Base-by-base conservation (phyloP, 2,113 vertebrate genomes). In the Siniperca knerii region DNA sequence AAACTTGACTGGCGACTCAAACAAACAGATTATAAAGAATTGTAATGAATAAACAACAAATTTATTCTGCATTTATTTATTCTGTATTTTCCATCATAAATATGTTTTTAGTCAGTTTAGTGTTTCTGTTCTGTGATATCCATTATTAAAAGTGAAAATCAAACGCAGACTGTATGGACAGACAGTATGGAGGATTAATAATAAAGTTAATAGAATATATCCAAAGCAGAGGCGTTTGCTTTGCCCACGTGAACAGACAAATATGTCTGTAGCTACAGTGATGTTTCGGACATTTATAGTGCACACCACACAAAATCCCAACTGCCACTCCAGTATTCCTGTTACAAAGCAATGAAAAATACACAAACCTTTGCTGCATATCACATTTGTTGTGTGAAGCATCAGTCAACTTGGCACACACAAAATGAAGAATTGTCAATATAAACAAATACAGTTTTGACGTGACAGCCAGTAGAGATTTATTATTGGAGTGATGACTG, bases 381-480 rank as follows among this genome's bases (percentile, higher is more conserved):
- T 72, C 77, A 76, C 33, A 69, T 77, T 46, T 79, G n/a, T 15
- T 46, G 25, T 65, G 33, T 58, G 66, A 74, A 23, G 60, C 69
- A 42, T 86, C 73, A 84, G 60, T 76, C 77, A 75, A 12, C 37
- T 4, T 60, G 42, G 12, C 77, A 64, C n/a, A 64, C 25, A 77
- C 33, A 44, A 23, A 46, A 70, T 37, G 16, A 55, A 58, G 55
- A 79, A 61, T 55, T 82, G 83, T 81, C 60, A 65, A 48, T 29
- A 29, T 29, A 29, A 29, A 29, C 29, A 29, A 29, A 76, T 66
- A 11, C 4, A 15, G 8, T 48, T 72, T 70, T 87, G 61, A 87
- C 82, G 77, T 46, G 58, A 65, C 65, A 69, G 13, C 46, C 29
- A 73, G 40, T n/a, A 35, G 71, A 81, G 61, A 79, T 67, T 25